Evolutionary conservation across 2,113 vertebrate species (phyloP).

Genomic region (Crotalus viridis): DNA sequence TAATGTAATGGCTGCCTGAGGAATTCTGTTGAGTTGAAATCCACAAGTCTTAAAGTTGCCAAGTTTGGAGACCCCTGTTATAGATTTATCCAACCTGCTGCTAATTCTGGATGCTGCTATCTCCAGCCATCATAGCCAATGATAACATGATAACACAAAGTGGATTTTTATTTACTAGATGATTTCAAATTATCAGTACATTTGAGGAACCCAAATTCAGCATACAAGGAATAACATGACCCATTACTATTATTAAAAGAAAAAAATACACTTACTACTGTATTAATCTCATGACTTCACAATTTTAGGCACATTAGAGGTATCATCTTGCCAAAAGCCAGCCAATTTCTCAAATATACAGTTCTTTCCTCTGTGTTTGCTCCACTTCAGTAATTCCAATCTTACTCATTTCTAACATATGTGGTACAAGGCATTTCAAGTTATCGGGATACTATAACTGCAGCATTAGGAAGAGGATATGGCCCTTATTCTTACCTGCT

Average conservation of each 20-base stretch:
- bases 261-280: neutral
- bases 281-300: neutral
- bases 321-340: neutral
- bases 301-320: neutral
- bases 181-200: neutral
- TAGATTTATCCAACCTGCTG: neutral
- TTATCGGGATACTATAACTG: neutral
- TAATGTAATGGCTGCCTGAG: too few relatives aligned
- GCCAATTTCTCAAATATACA: neutral
- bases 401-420: neutral
- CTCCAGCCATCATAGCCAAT: neutral
- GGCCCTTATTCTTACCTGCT: neutral
- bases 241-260: neutral
- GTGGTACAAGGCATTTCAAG: neutral
- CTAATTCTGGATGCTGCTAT: neutral
- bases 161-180: neutral
- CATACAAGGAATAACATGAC: neutral
- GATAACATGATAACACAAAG: neutral
- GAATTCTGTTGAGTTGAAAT: too few relatives aligned
- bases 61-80: neutral
- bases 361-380: neutral
- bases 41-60: too few relatives aligned
- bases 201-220: neutral
- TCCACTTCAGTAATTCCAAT: neutral
- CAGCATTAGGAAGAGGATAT: neutral